Evolutionary conservation across 2,797 vertebrate species (phyloP).

Genomic region (Gobionotothen gibberifrons): DNA sequence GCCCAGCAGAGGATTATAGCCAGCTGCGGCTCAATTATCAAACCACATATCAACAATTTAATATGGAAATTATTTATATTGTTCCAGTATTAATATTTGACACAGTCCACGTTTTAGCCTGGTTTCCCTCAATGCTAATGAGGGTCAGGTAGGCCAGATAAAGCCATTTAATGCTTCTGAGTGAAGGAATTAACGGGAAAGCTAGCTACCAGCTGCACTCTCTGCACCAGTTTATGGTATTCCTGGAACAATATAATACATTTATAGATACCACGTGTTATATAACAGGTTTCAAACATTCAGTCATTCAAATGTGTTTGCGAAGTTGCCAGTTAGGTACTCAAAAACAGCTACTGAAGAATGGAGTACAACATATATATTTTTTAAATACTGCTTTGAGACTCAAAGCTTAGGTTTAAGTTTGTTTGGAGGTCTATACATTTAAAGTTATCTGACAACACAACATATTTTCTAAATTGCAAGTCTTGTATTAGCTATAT

Average conservation of each 20-base stretch:
- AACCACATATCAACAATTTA: constrained; percentile 61
- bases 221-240: constrained; percentile 41
- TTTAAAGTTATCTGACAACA: too few relatives aligned
- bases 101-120: constrained; percentile 20
- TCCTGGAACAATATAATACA: constrained; percentile 31
- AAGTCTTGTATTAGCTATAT: not conserved
- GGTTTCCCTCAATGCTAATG: constrained; percentile 40
- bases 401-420: not conserved
- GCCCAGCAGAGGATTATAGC: constrained; percentile 56
- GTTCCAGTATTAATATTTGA: constrained; percentile 54
- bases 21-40: constrained; percentile 73
- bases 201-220: constrained; percentile 38
- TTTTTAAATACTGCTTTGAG: not conserved
- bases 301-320: constrained; percentile 6
- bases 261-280: constrained; percentile 30
- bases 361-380: not conserved
- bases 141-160: constrained; percentile 45
- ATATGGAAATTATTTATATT: constrained; percentile 66
- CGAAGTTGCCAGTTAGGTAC: not conserved
- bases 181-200: constrained; percentile 31
- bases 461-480: not conserved
- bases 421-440: not conserved
- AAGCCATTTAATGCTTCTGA: constrained; percentile 39
- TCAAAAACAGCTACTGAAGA: constrained; percentile 7
- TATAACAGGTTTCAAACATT: constrained; percentile 31